Evolutionary conservation across 2,797 vertebrate genomes (phyloP).

Genomic region (Darevskia nairensis): DNA sequence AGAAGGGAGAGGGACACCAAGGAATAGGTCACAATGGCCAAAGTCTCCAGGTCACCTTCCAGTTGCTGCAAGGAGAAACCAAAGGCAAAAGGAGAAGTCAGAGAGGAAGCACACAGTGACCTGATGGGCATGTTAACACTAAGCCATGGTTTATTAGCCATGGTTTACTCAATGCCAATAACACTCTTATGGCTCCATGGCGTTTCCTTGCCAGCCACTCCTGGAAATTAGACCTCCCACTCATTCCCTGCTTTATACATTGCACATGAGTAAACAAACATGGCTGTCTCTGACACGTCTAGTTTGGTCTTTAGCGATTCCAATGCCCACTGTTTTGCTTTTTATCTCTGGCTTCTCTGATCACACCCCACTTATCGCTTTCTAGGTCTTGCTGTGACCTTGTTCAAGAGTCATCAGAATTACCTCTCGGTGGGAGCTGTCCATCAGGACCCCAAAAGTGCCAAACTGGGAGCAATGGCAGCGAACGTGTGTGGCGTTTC

Average conservation of each 20-base stretch:
- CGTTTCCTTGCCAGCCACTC: too few species aligned
- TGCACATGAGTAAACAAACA: background rate
- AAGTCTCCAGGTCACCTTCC: conserved; percentile 93
- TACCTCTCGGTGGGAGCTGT: conserved; percentile 97
- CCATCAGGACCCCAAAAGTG: conserved; percentile 96
- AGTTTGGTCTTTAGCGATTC: background rate
- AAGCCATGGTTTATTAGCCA: too few species aligned
- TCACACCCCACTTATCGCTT: background rate
- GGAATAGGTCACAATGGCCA: conserved; percentile 93
- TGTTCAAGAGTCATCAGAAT: background rate
- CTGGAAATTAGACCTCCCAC: too few species aligned
- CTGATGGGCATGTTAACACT: too few species aligned
- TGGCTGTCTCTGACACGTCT: background rate
- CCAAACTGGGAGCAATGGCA: conserved; percentile 96
- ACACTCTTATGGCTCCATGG: too few species aligned
- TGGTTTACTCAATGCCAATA: too few species aligned
- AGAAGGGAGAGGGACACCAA: conserved; percentile 89
- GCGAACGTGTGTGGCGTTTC: conserved; percentile 93
- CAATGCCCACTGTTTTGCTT: background rate
- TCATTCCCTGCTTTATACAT: background rate
- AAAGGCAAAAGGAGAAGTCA: conserved; percentile 48
- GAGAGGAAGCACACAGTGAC: background rate
- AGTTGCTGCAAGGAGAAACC: conserved; percentile 84
- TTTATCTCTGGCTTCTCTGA: background rate
- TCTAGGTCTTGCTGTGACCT: background rate